Evolutionary conservation across 2,888 invertebrate genomes (phyloP).

Genomic region (Lasioglossum calceatum): DNA sequence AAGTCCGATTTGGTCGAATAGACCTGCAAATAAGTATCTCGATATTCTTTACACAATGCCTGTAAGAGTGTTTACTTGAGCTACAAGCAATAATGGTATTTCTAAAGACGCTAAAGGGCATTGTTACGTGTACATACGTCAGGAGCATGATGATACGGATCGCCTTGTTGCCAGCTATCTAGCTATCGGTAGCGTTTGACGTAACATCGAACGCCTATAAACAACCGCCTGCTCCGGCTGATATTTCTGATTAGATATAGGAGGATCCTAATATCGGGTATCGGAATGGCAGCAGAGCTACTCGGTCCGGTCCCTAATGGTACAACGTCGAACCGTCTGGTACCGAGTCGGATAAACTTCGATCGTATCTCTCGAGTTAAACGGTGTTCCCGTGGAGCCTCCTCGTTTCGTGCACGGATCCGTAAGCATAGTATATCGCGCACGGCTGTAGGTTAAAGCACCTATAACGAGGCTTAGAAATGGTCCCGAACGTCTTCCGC

Average conservation of each 20-base stretch:
- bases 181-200: neutral
- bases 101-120: neutral
- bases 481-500: slow-evolving; percentile 41
- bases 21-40: neutral
- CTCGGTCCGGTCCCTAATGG: slow-evolving; percentile 31
- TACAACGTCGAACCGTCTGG: slow-evolving; percentile 50
- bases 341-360: slow-evolving; percentile 63
- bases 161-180: neutral
- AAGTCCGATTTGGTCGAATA: neutral
- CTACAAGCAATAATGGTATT: neutral
- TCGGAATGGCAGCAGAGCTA: slow-evolving; percentile 27
- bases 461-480: slow-evolving; percentile 55
- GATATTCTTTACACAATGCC: neutral
- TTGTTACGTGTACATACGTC: neutral
- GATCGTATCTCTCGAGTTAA: slow-evolving; percentile 66
- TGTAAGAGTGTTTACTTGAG: neutral
- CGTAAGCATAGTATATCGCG: slow-evolving; percentile 50
- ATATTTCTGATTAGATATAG: slow-evolving; percentile 18
- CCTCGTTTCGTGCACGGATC: slow-evolving; percentile 59
- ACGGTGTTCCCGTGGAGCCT: slow-evolving; percentile 52
- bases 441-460: slow-evolving; percentile 52
- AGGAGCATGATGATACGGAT: neutral
- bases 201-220: neutral
- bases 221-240: slow-evolving; percentile 7
- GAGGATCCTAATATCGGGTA: slow-evolving; percentile 33